phyloP scores from a whole-genome alignment of 2,888 invertebrate species.

The Helleia helle region DNA sequence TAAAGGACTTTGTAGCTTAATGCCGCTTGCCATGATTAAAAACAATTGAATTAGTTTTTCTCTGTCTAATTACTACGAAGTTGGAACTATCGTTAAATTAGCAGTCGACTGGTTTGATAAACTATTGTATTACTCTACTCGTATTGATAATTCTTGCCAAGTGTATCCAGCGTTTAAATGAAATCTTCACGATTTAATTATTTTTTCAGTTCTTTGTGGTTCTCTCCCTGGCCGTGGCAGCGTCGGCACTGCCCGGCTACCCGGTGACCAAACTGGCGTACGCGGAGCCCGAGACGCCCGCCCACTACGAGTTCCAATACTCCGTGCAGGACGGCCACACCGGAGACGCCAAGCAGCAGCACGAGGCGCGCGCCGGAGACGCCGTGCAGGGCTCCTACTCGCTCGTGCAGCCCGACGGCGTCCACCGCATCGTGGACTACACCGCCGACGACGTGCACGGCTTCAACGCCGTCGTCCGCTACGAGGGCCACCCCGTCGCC shows the following conservation, averaged over 20 bases:
- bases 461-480: slow-evolving; percentile 60
- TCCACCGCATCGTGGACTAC: slow-evolving; percentile 60
- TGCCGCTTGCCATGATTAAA: too few relatives aligned
- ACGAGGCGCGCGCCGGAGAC: slow-evolving; percentile 56
- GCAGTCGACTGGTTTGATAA: too few relatives aligned
- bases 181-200: too few relatives aligned
- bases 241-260: slow-evolving; percentile 32
- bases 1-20: too few relatives aligned
- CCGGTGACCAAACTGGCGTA: slow-evolving; percentile 43
- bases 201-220: slow-evolving; percentile 39
- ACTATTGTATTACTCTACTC: too few relatives aligned
- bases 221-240: slow-evolving; percentile 38
- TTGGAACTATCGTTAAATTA: too few relatives aligned
- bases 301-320: slow-evolving; percentile 58
- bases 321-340: slow-evolving; percentile 57
- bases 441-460: slow-evolving; percentile 54
- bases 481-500: slow-evolving; percentile 46
- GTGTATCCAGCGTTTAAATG: too few relatives aligned
- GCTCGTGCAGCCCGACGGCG: slow-evolving; percentile 62
- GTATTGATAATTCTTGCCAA: too few relatives aligned
- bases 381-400: slow-evolving; percentile 61
- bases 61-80: too few relatives aligned
- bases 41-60: too few relatives aligned
- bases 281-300: slow-evolving; percentile 46
- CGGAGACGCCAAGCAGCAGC: slow-evolving; percentile 63